Conservation (phyloP, 2,797 vertebrate species). For the Malacoraja senta region DNA sequence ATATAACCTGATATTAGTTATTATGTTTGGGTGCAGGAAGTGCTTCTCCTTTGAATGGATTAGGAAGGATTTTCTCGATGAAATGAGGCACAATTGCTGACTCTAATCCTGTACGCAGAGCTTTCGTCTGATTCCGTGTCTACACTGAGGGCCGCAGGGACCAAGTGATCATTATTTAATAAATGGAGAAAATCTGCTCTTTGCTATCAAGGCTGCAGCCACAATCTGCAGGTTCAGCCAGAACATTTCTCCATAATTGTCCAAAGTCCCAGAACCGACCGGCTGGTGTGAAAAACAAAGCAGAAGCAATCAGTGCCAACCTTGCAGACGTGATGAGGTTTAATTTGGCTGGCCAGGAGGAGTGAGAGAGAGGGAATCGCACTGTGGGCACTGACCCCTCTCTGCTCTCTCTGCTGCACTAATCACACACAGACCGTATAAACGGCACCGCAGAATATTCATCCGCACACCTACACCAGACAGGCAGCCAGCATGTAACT, state of each 20-base stretch:
- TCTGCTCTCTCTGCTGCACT: not conserved
- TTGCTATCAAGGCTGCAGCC: not conserved
- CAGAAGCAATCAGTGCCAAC: not conserved
- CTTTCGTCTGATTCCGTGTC: not conserved
- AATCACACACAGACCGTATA: not conserved
- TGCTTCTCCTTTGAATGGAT: conserved; percentile 1
- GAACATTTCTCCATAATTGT: conserved; percentile 21
- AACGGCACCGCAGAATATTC: not conserved
- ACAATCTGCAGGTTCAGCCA: conserved; percentile 11
- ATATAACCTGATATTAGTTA: conserved; percentile 24
- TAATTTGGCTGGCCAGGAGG: not conserved
- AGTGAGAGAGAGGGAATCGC: not conserved
- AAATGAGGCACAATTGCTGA: conserved; percentile 15
- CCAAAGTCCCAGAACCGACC: not conserved
- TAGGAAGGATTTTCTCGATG: conserved; percentile 2
- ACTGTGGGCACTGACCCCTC: not conserved
- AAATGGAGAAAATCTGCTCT: conserved; percentile 35
- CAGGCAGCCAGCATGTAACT: not conserved
- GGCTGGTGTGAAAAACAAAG: not conserved
- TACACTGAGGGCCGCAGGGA: not conserved
- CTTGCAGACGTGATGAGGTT: not conserved
- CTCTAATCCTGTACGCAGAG: conserved; percentile 5
- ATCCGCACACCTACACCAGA: not conserved
- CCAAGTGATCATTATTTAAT: not conserved
- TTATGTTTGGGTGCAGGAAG: not conserved